Conservation (phyloP, 2,888 invertebrate species). For the Oscheius onirici region DNA sequence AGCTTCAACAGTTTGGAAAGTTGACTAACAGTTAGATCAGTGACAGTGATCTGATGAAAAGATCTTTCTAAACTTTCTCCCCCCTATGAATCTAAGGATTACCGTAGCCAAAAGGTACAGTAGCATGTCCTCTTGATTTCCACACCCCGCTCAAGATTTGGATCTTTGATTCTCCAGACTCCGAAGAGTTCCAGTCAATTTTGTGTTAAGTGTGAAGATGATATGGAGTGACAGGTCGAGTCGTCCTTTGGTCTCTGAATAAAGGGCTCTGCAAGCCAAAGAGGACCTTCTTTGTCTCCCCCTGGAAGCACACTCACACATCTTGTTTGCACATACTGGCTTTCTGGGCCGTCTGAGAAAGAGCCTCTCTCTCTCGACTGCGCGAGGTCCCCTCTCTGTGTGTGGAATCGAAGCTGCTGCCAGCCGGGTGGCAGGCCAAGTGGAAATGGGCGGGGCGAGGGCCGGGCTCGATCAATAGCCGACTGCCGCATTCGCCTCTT, state of each 20-base stretch:
- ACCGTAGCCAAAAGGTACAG: too few species aligned
- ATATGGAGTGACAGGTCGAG: too few species aligned
- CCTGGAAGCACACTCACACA: background rate
- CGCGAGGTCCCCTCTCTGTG: background rate
- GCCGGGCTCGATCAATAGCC: constrained; percentile 28
- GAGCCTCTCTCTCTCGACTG: background rate
- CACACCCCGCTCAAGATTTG: too few species aligned
- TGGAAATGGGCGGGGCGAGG: constrained; percentile 29
- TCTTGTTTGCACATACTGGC: background rate
- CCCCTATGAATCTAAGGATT: too few species aligned
- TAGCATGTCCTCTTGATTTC: too few species aligned
- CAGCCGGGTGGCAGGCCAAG: constrained; percentile 27
- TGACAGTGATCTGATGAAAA: too few species aligned
- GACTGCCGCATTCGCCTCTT: constrained; percentile 33
- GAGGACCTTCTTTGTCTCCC: background rate
- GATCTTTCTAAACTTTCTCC: too few species aligned
- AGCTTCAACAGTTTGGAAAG: too few species aligned
- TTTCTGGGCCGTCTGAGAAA: background rate
- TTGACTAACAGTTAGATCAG: too few species aligned
- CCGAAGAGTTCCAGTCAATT: too few species aligned
- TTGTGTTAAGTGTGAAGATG: too few species aligned
- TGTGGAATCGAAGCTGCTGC: constrained; percentile 2
- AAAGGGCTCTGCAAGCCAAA: background rate
- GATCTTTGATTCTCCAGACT: too few species aligned
- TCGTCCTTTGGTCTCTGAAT: background rate